phyloP scores from a whole-genome alignment of 1,140 invertebrate species.

The Neoseiulus cucumeris region DNA sequence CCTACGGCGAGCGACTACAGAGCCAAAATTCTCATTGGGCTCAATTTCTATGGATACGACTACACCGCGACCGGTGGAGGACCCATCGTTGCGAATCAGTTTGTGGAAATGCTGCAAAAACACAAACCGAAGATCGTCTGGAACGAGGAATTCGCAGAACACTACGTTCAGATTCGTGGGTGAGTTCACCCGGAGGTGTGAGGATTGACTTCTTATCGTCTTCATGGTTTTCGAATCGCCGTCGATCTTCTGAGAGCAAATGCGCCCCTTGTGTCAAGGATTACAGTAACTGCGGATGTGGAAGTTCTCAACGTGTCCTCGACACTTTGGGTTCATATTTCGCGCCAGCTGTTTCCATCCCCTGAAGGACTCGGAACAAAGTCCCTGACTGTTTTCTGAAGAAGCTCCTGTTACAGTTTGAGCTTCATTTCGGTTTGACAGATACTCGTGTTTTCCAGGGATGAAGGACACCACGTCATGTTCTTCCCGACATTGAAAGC shows the following conservation, averaged over 20 bases:
- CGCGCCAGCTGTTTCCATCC: too few relatives aligned
- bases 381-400: too few relatives aligned
- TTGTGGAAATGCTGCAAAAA: conserved; percentile 32
- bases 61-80: conserved; percentile 53
- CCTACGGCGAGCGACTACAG: conserved; percentile 37
- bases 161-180: conserved; percentile 49
- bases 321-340: too few relatives aligned
- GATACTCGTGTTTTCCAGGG: conserved; percentile 32
- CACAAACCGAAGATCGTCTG: conserved; percentile 50
- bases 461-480: conserved; percentile 44
- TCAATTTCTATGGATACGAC: conserved; percentile 85
- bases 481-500: conserved; percentile 77
- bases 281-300: too few relatives aligned
- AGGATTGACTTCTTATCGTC: too few relatives aligned
- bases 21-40: conserved; percentile 58
- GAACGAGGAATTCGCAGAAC: conserved; percentile 55
- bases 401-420: too few relatives aligned
- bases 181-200: conserved; percentile 36
- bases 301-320: too few relatives aligned
- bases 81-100: conserved; percentile 54
- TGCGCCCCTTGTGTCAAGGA: too few relatives aligned
- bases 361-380: too few relatives aligned
- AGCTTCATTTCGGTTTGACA: too few relatives aligned
- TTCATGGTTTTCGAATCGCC: too few relatives aligned
- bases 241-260: too few relatives aligned